Evolutionary conservation across 2,797 vertebrate genomes (phyloP).

Genomic region (Chelidonichthys spinosus): DNA sequence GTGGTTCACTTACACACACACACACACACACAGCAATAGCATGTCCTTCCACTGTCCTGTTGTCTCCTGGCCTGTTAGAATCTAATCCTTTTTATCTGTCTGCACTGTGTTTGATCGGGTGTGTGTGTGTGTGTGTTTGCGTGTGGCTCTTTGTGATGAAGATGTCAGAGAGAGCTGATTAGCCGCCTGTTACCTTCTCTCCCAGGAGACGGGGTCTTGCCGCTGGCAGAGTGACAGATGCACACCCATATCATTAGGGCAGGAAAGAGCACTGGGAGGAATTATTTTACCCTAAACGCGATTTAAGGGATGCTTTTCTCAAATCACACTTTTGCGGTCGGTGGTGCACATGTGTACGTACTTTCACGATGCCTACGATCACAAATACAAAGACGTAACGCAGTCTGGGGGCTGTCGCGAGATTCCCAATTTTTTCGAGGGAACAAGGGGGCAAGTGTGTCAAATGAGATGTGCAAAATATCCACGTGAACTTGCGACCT

Average conservation of each 20-base stretch:
- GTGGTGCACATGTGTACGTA: not conserved
- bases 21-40: constrained; percentile 12
- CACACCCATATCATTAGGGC: constrained; percentile 58
- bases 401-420: constrained; percentile 3
- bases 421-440: constrained; percentile 20
- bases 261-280: constrained; percentile 21
- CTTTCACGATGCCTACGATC: constrained; percentile 2
- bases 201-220: constrained; percentile 74
- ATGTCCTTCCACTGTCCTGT: constrained; percentile 69
- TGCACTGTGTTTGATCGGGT: constrained; percentile 44
- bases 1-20: constrained; percentile 23
- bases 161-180: constrained; percentile 82
- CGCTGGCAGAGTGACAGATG: constrained; percentile 68
- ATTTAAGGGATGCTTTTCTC: constrained; percentile 6
- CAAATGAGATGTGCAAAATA: constrained; percentile 44
- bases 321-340: not conserved
- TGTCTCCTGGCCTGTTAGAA: constrained; percentile 64
- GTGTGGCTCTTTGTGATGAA: constrained; percentile 69
- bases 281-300: constrained; percentile 19
- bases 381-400: constrained; percentile 9
- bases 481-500: constrained; percentile 74
- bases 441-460: constrained; percentile 3
- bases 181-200: constrained; percentile 74
- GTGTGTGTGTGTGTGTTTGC: constrained; percentile 32
- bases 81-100: constrained; percentile 79